Evolutionary conservation across 2,888 invertebrate species (phyloP).

Genomic region (Ferdinandea cuprea): DNA sequence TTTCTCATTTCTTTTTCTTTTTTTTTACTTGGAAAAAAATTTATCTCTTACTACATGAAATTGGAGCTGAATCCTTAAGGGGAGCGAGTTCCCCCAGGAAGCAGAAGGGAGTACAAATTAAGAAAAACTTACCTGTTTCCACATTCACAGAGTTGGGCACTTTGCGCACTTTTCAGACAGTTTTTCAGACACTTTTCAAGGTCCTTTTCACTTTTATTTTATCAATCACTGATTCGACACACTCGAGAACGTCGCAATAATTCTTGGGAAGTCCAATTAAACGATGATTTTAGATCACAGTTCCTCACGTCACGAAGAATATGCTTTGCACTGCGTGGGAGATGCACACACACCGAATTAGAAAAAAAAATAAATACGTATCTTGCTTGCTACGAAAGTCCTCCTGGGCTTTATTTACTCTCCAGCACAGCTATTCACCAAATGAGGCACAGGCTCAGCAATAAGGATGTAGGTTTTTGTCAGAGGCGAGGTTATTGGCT

Average conservation of each 20-base stretch:
- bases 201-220: conserved; percentile 9
- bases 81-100: not conserved
- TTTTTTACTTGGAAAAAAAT: conserved; percentile 23
- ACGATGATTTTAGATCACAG: not conserved
- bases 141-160: not conserved
- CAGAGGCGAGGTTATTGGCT: conserved; percentile 40
- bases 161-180: conserved; percentile 15
- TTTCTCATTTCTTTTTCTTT: too few relatives aligned
- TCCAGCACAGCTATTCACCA: conserved; percentile 61
- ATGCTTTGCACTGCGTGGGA: conserved; percentile 69
- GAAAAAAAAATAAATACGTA: not conserved
- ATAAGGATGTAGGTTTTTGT: conserved; percentile 50
- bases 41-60: conserved; percentile 4
- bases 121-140: conserved; percentile 20
- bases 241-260: not conserved
- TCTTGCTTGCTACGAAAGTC: conserved; percentile 15
- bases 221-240: conserved; percentile 34
- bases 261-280: not conserved
- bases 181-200: conserved; percentile 18
- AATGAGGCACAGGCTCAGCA: conserved; percentile 53
- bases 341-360: conserved; percentile 51
- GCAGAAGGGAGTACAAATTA: not conserved
- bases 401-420: conserved; percentile 22
- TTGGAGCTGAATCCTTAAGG: conserved; percentile 6
- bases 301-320: conserved; percentile 1